phyloP scores from a whole-genome alignment of 2,888 invertebrate genomes.

The Bibio marci region DNA sequence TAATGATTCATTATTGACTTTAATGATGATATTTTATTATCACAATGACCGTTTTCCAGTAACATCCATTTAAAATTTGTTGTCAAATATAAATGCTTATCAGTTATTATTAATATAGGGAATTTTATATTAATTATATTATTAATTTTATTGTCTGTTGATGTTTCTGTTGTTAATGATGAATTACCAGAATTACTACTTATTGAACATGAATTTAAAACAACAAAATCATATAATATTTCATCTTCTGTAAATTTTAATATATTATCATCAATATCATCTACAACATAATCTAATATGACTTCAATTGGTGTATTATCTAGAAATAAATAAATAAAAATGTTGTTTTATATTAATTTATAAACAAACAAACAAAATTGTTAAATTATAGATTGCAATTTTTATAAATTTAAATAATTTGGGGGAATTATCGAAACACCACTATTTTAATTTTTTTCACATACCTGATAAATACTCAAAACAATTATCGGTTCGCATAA shows the following conservation, averaged over 20 bases:
- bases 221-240: too few species aligned
- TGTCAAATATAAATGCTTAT: slow-evolving; percentile 29
- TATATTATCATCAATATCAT: too few species aligned
- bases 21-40: too few species aligned
- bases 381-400: too few species aligned
- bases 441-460: slow-evolving; percentile 6
- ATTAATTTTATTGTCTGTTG: too few species aligned
- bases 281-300: slow-evolving; percentile 10
- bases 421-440: slow-evolving; percentile 1
- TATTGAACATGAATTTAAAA: too few species aligned
- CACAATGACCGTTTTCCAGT: slow-evolving; percentile 13
- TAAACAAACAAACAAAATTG: neutral
- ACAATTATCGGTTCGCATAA: slow-evolving; percentile 33
- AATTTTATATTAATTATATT: too few species aligned
- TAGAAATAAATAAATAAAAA: too few species aligned
- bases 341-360: neutral
- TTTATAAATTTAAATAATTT: neutral
- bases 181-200: too few species aligned
- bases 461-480: slow-evolving; percentile 32
- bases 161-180: too few species aligned
- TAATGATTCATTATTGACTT: slow-evolving; percentile 18
- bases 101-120: slow-evolving; percentile 23
- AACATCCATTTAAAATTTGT: slow-evolving; percentile 32
- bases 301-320: slow-evolving; percentile 1
- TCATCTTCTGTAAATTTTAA: too few species aligned